Evolutionary conservation across 2,113 vertebrate species (phyloP).

Genomic region (Acanthochromis polyacanthus): DNA sequence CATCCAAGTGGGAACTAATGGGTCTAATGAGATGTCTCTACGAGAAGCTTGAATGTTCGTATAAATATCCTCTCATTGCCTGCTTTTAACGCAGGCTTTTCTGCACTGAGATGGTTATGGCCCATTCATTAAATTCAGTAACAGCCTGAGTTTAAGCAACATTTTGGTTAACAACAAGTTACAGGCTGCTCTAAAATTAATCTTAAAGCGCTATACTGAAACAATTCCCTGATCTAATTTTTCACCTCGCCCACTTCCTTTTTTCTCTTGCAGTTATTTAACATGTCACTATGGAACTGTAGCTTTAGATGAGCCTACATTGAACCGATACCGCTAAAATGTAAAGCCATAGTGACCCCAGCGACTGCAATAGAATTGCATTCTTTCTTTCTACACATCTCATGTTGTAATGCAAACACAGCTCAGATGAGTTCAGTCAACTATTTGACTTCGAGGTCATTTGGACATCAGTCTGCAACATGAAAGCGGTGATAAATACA

Average conservation of each 20-base stretch:
- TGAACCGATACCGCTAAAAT: background rate
- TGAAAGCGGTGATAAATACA: background rate
- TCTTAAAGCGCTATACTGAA: background rate
- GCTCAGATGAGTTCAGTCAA: background rate
- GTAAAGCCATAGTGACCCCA: background rate
- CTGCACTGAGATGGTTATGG: background rate
- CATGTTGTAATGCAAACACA: background rate
- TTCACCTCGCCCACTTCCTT: background rate
- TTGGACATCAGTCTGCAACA: constrained; percentile 1
- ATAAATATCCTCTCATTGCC: constrained; percentile 1
- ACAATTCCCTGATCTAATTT: background rate
- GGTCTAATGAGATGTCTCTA: constrained; percentile 9
- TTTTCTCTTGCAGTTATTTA: background rate
- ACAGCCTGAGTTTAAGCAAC: constrained; percentile 8
- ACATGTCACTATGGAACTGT: background rate
- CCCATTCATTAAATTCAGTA: constrained; percentile 1
- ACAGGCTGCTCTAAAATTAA: background rate
- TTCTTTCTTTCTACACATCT: background rate
- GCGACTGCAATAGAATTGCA: background rate
- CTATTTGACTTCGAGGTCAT: background rate
- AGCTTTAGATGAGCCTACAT: background rate
- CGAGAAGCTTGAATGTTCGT: background rate
- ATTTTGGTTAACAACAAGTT: constrained; percentile 7
- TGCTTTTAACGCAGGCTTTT: constrained; percentile 1
- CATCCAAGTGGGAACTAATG: constrained; percentile 4